These are phyloP conservation scores for Phenganax subtilis DNA, from an alignment of 92 coral and sea anemone genomes.

Conservation along the genomic window DNA sequence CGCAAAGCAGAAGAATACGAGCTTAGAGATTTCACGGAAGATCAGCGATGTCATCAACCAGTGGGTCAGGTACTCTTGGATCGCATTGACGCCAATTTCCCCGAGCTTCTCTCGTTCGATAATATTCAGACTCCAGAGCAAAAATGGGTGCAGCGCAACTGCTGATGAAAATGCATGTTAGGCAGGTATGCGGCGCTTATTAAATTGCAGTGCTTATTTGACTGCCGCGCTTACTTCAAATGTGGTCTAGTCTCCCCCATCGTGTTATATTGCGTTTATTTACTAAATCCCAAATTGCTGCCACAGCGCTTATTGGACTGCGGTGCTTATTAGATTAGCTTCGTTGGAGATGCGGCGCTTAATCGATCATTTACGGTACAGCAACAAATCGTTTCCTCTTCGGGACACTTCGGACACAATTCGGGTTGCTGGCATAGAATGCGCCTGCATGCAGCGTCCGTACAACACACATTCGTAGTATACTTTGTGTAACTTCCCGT, in stretches of 20 bases:
- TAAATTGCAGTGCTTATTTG: background rate
- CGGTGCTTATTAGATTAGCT: too few species aligned
- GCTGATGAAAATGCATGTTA: background rate
- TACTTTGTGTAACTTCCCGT: conserved; percentile 8
- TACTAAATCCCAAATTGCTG: too few species aligned
- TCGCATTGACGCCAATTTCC: conserved; percentile 31
- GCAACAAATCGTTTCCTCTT: background rate
- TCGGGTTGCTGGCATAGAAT: background rate
- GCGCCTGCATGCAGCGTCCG: background rate
- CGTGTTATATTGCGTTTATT: too few species aligned
- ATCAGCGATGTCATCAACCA: background rate
- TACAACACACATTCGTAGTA: background rate
- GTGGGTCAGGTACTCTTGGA: conserved; percentile 5
- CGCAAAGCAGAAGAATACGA: conserved; percentile 24
- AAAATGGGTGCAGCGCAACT: background rate
- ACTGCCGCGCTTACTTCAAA: too few species aligned
- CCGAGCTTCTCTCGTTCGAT: conserved; percentile 32
- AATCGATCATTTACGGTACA: too few species aligned
- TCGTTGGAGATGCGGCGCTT: too few species aligned
- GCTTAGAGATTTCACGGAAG: conserved; percentile 18
- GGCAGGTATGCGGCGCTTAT: background rate
- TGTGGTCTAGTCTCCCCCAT: too few species aligned
- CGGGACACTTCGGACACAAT: background rate
- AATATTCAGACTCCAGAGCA: background rate
- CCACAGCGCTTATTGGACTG: too few species aligned